Conservation (phyloP, 2,888 invertebrate genomes). For the Brachyptera putata region DNA sequence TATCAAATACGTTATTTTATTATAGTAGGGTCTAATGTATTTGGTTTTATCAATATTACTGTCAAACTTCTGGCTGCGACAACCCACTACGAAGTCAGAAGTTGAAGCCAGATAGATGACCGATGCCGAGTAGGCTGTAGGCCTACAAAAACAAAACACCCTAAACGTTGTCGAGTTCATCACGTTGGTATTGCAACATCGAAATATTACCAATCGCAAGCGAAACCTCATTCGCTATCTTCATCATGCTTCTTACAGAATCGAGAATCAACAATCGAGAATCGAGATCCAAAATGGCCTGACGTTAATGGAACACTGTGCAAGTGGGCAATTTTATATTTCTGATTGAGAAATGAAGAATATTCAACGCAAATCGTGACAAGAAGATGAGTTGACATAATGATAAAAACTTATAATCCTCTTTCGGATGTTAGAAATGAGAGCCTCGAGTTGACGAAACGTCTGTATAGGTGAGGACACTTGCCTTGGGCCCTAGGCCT, state of each 20-base stretch:
- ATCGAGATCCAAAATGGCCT: background rate
- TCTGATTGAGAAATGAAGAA: slow-evolving; percentile 35
- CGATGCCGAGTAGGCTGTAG: too few relatives aligned
- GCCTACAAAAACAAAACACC: too few relatives aligned
- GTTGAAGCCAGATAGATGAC: too few relatives aligned
- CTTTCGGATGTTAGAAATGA: slow-evolving; percentile 51
- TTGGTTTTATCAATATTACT: background rate
- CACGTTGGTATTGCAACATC: too few relatives aligned
- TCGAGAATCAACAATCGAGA: too few relatives aligned
- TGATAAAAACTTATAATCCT: slow-evolving; percentile 54
- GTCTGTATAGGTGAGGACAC: slow-evolving; percentile 51
- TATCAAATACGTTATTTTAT: background rate
- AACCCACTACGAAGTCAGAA: too few relatives aligned
- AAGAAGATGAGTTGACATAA: slow-evolving; percentile 50
- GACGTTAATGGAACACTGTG: background rate
- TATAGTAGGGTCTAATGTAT: background rate
- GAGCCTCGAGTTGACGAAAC: slow-evolving; percentile 53
- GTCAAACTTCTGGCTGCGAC: too few relatives aligned
- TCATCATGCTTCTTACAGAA: too few relatives aligned
- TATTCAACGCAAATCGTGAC: slow-evolving; percentile 22
- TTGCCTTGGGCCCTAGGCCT: too few relatives aligned
- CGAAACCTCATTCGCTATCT: too few relatives aligned
- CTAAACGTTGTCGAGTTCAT: too few relatives aligned
- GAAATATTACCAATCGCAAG: too few relatives aligned
- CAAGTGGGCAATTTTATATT: slow-evolving; percentile 11